Evolutionary conservation across 2,888 invertebrate genomes (phyloP).

Genomic region (Limnephilus lunatus): DNA sequence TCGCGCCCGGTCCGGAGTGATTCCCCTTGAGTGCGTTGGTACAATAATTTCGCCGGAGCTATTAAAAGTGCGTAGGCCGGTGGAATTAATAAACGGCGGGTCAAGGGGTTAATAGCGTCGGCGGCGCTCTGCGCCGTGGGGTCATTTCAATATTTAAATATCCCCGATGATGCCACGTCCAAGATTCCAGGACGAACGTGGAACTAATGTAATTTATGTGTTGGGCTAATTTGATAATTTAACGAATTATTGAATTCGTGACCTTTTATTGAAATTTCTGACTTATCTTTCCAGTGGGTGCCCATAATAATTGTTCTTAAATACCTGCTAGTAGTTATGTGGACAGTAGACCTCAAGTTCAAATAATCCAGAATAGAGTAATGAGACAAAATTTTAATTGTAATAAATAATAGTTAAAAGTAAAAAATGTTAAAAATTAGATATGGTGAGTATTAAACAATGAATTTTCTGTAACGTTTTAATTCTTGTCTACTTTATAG

Average conservation of each 20-base stretch:
- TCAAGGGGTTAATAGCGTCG: slow-evolving; percentile 54
- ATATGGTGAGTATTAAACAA: too few species aligned
- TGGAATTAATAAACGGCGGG: slow-evolving; percentile 55
- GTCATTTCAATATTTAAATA: slow-evolving; percentile 59
- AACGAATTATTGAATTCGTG: background rate
- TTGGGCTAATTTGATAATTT: slow-evolving; percentile 6
- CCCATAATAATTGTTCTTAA: background rate
- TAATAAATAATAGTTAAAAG: too few species aligned
- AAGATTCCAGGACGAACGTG: slow-evolving; percentile 5
- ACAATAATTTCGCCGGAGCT: slow-evolving; percentile 27
- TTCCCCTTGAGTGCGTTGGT: background rate
- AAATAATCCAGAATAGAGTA: too few species aligned
- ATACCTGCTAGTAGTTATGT: background rate
- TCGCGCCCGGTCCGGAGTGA: background rate
- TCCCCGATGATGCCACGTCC: slow-evolving; percentile 47
- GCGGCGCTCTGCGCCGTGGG: slow-evolving; percentile 42
- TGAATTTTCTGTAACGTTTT: too few species aligned
- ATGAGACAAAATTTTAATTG: too few species aligned
- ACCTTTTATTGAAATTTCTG: background rate
- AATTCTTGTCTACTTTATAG: too few species aligned
- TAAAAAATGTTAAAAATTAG: too few species aligned
- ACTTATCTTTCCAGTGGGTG: background rate
- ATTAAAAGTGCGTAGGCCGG: slow-evolving; percentile 48
- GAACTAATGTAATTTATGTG: slow-evolving; percentile 20
- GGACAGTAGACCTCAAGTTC: too few species aligned